Evolutionary conservation across 2,797 vertebrate genomes (phyloP).

Genomic region (Oreonectes daqikongensis): DNA sequence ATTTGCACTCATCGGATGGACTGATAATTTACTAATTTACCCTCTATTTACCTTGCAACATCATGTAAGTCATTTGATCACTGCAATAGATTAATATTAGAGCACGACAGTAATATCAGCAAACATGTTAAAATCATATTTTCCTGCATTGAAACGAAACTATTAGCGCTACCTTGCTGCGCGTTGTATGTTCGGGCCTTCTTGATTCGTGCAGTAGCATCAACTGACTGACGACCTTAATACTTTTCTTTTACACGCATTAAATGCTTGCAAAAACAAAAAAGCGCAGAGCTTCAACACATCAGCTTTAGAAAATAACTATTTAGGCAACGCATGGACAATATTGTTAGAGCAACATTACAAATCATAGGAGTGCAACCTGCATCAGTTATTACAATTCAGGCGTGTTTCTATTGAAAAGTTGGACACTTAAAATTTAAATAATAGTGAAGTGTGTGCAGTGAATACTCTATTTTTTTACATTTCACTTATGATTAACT

Average conservation of each 20-base stretch:
- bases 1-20: background rate
- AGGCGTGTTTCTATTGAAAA: too few species aligned
- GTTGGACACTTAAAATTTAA: background rate
- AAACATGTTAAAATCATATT: background rate
- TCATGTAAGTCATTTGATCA: slow-evolving; percentile 26
- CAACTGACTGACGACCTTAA: background rate
- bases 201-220: background rate
- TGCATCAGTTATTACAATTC: too few species aligned
- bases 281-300: background rate
- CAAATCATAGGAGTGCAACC: background rate
- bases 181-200: slow-evolving; percentile 18
- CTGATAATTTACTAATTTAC: background rate
- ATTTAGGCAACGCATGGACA: background rate
- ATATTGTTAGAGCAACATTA: background rate
- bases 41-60: background rate
- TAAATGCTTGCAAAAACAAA: background rate
- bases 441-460: background rate
- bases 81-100: background rate
- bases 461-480: background rate
- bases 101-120: background rate
- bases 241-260: background rate
- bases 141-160: background rate
- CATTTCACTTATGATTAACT: background rate
- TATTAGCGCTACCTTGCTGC: background rate
- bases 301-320: background rate